These are phyloP conservation scores for Pocillopora verrucosa DNA, from an alignment of 64 coral and sea anemone species.

Conservation along the genomic window DNA sequence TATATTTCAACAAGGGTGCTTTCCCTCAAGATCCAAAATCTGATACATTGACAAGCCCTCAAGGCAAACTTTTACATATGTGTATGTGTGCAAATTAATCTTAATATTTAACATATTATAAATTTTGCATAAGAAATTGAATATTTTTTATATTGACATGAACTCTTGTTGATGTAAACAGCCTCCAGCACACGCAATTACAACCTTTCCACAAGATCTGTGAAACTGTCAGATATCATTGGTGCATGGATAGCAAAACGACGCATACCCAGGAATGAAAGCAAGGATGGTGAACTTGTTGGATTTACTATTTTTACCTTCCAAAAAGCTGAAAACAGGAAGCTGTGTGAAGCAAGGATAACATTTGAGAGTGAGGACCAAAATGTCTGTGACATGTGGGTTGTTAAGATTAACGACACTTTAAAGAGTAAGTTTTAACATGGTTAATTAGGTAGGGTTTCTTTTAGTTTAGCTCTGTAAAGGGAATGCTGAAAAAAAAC, in stretches of 20 bases:
- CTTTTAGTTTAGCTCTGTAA: neutral
- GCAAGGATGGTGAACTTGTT: conserved; percentile 38
- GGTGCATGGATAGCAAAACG: conserved; percentile 77
- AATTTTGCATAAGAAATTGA: neutral
- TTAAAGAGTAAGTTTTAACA: conserved; percentile 44
- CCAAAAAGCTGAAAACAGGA: conserved; percentile 45
- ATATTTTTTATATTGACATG: no score
- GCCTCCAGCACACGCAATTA: neutral
- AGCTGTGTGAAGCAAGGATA: conserved; percentile 47
- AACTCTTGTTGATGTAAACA: neutral
- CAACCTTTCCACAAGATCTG: conserved; percentile 36
- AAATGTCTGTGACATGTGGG: conserved; percentile 60
- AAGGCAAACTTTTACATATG: no score
- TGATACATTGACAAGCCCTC: no score
- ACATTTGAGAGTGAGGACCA: conserved; percentile 67
- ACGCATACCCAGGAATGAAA: conserved; percentile 4
- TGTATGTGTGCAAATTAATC: no score
- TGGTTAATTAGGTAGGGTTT: neutral
- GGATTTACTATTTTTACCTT: conserved; percentile 73
- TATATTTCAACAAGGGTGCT: no score
- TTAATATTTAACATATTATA: neutral
- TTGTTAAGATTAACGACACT: conserved; percentile 59
- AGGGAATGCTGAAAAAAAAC: no score
- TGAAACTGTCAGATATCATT: conserved; percentile 57
- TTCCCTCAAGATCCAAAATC: no score